A percentile compares a stretch with the other conserved stretches of the same genome.
Conservation (phyloP, 2,113 vertebrate species). For the Petaurus breviceps region DNA sequence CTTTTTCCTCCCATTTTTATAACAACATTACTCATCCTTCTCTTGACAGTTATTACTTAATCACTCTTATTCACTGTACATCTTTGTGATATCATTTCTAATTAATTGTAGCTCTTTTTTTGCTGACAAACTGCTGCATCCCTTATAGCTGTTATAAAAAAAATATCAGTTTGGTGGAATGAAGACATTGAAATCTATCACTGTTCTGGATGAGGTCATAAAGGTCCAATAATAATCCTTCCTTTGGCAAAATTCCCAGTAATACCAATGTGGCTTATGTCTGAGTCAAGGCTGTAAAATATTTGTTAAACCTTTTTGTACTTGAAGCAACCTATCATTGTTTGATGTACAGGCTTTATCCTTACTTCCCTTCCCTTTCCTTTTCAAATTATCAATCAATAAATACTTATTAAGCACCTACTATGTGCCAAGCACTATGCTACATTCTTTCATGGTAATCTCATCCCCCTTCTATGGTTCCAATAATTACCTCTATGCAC, state of each 20-base stretch:
- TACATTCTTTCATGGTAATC: not conserved
- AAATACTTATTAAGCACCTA: not conserved
- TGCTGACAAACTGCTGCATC: not conserved
- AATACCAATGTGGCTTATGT: not conserved
- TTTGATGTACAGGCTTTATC: not conserved
- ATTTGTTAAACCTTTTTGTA: not conserved
- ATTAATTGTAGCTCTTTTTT: not conserved
- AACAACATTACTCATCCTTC: not conserved
- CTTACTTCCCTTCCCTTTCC: not conserved
- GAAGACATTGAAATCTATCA: not conserved
- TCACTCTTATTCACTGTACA: not conserved
- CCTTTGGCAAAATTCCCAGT: not conserved
- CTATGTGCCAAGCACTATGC: not conserved
- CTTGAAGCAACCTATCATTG: not conserved
- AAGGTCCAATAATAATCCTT: not conserved
- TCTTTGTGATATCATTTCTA: not conserved
- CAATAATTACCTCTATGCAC: not conserved
- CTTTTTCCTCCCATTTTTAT: not conserved
- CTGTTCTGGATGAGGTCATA: not conserved
- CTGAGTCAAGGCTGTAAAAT: not conserved
- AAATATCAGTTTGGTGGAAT: not conserved
- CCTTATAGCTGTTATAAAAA: not conserved
- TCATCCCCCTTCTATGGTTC: not conserved
- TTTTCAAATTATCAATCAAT: not conserved
- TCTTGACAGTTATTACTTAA: not conserved